Conservation (phyloP, 2,797 vertebrate species). For the Hozukius guyotensis region DNA sequence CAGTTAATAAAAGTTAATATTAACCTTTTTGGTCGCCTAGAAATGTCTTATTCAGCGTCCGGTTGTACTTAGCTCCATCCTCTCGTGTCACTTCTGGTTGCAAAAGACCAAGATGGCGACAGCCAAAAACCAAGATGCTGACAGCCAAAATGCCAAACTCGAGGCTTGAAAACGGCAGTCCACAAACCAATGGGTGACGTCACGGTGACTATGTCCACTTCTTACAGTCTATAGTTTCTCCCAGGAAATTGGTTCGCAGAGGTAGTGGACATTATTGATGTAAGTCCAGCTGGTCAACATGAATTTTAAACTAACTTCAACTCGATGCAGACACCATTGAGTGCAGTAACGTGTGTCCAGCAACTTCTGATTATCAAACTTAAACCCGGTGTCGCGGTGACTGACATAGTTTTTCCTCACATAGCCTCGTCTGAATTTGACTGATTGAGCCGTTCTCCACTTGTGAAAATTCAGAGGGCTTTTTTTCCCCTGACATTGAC, state of each 20-base stretch:
- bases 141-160: too few species aligned
- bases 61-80: too few species aligned
- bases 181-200: too few species aligned
- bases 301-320: not conserved
- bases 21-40: too few species aligned
- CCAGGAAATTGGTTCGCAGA: not conserved
- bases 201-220: accelerated
- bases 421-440: not conserved
- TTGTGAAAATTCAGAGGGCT: not conserved
- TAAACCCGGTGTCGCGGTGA: too few species aligned
- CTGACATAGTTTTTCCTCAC: not conserved
- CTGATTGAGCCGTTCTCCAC: not conserved
- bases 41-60: accelerated
- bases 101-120: too few species aligned
- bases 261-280: not conserved
- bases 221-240: not conserved
- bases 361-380: not conserved
- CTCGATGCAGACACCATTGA: not conserved
- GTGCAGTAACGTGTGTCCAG: not conserved
- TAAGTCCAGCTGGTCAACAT: not conserved
- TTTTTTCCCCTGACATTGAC: not conserved
- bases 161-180: too few species aligned
- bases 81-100: too few species aligned
- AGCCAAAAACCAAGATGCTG: too few species aligned
- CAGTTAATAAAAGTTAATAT: too few species aligned